phyloP scores from a whole-genome alignment of 30 jellyfish, hydroid and myxozoan species.

The Aurelia sp. region DNA sequence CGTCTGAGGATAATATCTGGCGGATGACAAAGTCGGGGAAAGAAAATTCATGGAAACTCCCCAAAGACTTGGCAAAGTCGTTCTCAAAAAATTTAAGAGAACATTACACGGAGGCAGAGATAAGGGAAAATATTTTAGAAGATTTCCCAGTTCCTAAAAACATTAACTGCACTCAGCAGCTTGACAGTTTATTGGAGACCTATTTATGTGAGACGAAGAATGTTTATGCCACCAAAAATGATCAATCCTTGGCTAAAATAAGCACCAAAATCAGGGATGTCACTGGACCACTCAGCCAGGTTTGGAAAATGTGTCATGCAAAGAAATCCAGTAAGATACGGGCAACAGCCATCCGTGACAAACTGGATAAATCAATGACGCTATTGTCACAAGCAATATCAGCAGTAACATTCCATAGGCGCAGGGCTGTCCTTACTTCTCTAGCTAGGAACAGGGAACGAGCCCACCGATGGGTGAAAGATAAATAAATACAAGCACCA shows the following conservation, averaged over 20 bases:
- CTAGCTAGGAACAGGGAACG: too few species aligned
- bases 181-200: conserved; percentile 3
- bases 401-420: too few species aligned
- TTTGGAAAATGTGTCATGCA: conserved; percentile 6
- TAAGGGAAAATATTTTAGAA: not conserved
- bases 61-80: too few species aligned
- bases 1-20: conserved; percentile 21
- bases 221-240: too few species aligned
- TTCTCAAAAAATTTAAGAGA: conserved; percentile 10
- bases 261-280: conserved; percentile 12
- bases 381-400: too few species aligned
- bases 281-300: conserved; percentile 13
- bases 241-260: conserved; percentile 10
- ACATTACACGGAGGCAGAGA: too few species aligned
- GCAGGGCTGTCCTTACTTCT: too few species aligned
- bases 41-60: conserved; percentile 7
- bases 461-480: too few species aligned
- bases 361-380: too few species aligned
- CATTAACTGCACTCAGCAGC: conserved; percentile 5
- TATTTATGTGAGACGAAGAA: conserved; percentile 8
- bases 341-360: too few species aligned
- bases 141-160: conserved; percentile 15
- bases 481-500: too few species aligned
- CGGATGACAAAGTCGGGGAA: conserved; percentile 6
- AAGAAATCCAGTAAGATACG: conserved; percentile 4